Base-by-base conservation (phyloP, 2,888 invertebrate species). In the Amphimallon solstitiale region DNA sequence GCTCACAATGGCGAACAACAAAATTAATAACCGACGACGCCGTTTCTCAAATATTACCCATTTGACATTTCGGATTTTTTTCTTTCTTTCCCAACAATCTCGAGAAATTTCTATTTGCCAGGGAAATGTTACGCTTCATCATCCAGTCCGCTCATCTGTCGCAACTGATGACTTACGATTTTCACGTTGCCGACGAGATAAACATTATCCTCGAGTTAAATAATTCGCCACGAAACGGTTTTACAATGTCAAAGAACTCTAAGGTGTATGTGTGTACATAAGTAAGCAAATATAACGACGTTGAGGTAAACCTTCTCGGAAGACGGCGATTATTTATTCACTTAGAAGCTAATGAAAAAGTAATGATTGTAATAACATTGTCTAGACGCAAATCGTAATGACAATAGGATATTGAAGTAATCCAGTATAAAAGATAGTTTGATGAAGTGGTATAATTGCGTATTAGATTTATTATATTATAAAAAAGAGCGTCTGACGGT, bases 331-430 rank as follows among this genome's bases (percentile, higher is more conserved):
- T 19, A 45, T 23, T 48, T 48, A 21, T 23, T 45, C 9, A 19
- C 45, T 19, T 45, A 45, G 45, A 21, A 48, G n/a, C 48, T 48
- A 48, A 48, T 48, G 48, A 48, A 48, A 19, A 48, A 23, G 19
- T 23, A 48, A 48, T 48, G 23, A 48, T 19, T 21, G 19, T 48
- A 48, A 48, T 48, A 48, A 48, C 48, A 19, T 23, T 19, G 48
- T 48, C 48, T 48, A 48, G 48, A 48, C 48, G 21, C n/a, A n/a
- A 48, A 23, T 19, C 23, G 29, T 48, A 48, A 48, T 23, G 12
- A n/a, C 48, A 21, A 48, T 43, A 17, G 29, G 29, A 29, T 29
- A 5, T 29, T 29, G 9, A 29, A 29, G 5, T 29, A 29, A 29
- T 29, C 29, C 29, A 29, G 5, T 29, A 29, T 29, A 29, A 29